phyloP scores from a whole-genome alignment of 2,113 vertebrate genomes.

The Mobula birostris region DNA sequence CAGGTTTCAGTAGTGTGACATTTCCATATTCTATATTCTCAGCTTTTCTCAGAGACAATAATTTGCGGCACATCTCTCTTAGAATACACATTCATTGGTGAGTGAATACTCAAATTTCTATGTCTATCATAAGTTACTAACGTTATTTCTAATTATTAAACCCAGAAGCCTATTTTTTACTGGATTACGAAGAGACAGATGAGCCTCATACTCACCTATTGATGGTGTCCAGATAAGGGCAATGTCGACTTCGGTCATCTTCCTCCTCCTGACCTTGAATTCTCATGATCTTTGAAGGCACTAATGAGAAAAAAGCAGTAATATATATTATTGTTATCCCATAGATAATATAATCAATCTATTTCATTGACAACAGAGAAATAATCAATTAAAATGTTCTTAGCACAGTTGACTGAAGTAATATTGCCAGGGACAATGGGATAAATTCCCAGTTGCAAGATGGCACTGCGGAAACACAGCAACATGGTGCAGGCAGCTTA shows the following conservation, averaged over 20 bases:
- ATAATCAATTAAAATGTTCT: neutral
- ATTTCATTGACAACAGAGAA: no score
- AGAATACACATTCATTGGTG: neutral
- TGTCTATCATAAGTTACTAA: neutral
- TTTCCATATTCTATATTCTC: neutral
- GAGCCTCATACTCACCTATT: constrained; percentile 63
- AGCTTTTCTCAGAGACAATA: no score
- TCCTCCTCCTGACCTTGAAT: constrained; percentile 64
- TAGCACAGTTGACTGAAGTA: neutral
- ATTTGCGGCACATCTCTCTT: no score
- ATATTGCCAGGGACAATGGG: neutral
- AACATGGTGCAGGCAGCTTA: no score
- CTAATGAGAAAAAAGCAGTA: no score
- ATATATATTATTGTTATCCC: no score
- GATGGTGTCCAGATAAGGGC: constrained; percentile 90
- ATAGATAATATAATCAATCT: no score
- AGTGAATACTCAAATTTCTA: no score
- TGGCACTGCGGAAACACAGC: no score
- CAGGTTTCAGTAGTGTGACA: neutral
- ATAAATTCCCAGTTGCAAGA: constrained; percentile 39
- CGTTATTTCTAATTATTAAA: neutral
- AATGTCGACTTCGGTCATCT: constrained; percentile 85
- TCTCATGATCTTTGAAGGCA: constrained; percentile 44
- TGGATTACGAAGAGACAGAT: neutral
- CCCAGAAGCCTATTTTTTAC: neutral